Evolutionary conservation across 2,797 vertebrate genomes (phyloP).

Genomic region (Argentina silus): DNA sequence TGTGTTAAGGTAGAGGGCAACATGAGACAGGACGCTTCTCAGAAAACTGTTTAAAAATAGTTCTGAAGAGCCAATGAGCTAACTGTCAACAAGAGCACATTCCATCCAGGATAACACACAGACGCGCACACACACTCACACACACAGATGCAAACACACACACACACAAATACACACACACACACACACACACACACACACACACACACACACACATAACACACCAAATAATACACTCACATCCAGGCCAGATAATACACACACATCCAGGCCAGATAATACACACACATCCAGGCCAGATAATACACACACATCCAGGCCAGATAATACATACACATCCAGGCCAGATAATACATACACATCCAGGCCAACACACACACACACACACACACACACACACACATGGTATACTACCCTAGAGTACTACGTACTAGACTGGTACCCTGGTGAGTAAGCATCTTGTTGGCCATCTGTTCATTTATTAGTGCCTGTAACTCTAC

Average conservation of each 20-base stretch:
- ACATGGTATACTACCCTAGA: background rate
- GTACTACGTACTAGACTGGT: background rate
- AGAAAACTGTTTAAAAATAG: slow-evolving; percentile 81
- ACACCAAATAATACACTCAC: background rate
- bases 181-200: slow-evolving; percentile 3
- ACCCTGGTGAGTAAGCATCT: background rate
- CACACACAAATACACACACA: background rate
- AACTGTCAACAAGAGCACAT: slow-evolving; percentile 49
- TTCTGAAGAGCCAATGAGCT: slow-evolving; percentile 29
- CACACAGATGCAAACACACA: slow-evolving; percentile 8
- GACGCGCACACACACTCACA: slow-evolving; percentile 7
- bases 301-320: background rate
- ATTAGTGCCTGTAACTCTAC: background rate
- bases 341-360: background rate
- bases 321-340: background rate
- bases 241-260: too few species aligned
- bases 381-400: background rate
- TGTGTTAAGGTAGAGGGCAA: slow-evolving; percentile 49
- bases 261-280: slow-evolving; percentile 10
- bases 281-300: slow-evolving; percentile 1
- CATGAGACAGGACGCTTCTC: slow-evolving; percentile 62
- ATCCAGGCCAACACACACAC: background rate
- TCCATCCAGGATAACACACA: slow-evolving; percentile 36
- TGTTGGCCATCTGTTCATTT: background rate
- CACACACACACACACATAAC: background rate